Percentiles rank a stretch among this genome's conserved stretches.
Conservation (phyloP, 2,797 vertebrate species). For the Urosaurus nigricauda region DNA sequence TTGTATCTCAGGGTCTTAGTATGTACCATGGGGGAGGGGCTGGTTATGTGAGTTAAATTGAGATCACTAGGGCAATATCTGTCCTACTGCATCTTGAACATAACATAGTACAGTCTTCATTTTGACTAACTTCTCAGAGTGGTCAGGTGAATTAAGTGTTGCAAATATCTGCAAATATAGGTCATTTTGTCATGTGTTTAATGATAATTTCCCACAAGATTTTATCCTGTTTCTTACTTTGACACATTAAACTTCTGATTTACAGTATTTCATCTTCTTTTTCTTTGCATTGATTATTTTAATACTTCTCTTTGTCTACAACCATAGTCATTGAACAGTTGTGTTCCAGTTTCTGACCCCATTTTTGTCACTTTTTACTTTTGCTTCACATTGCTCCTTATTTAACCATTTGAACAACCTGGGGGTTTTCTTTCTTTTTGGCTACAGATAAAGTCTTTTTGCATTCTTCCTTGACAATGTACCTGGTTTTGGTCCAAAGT, state of each 20-base stretch:
- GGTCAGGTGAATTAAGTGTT: neutral
- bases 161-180: neutral
- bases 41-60: neutral
- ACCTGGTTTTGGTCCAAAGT: too few relatives aligned
- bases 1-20: neutral
- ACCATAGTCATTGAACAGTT: too few relatives aligned
- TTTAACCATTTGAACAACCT: too few relatives aligned
- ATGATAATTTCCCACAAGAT: neutral
- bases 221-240: constrained; percentile 35
- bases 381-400: too few relatives aligned
- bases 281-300: too few relatives aligned
- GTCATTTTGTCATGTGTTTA: constrained; percentile 7
- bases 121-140: neutral
- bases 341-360: too few relatives aligned
- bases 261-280: constrained; percentile 25
- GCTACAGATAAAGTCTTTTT: too few relatives aligned
- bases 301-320: too few relatives aligned
- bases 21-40: too few relatives aligned
- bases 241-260: constrained; percentile 39
- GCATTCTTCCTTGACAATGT: too few relatives aligned
- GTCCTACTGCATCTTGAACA: neutral
- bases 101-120: neutral
- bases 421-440: too few relatives aligned
- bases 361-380: too few relatives aligned
- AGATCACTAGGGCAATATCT: neutral